Percentiles rank a stretch among this genome's conserved stretches.
Evolutionary conservation across 2,797 vertebrate species (phyloP).

Genomic region (Sternotherus odoratus): DNA sequence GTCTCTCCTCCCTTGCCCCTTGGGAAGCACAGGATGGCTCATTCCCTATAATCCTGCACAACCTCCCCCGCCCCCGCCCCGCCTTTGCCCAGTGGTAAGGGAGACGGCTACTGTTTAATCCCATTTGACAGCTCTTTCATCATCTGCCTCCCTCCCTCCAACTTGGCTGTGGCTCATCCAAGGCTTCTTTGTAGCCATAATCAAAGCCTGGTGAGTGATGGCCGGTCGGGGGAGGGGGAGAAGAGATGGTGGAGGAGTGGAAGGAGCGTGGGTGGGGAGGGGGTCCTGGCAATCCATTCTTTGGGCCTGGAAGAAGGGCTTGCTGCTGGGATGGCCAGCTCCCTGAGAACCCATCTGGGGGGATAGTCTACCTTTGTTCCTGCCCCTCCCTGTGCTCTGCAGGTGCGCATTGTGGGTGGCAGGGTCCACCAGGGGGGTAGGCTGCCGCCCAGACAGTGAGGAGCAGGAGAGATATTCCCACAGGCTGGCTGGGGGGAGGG

Average conservation of each 20-base stretch:
- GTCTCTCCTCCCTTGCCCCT: not conserved
- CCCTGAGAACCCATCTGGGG: not conserved
- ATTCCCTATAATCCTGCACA: slow-evolving; percentile 49
- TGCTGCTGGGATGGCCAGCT: accelerated
- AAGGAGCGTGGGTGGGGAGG: not conserved
- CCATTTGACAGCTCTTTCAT: slow-evolving; percentile 80
- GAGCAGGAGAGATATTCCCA: not conserved
- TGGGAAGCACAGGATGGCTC: slow-evolving; percentile 35
- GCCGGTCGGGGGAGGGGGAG: slow-evolving; percentile 4
- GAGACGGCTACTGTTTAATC: slow-evolving; percentile 77
- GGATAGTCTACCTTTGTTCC: slow-evolving; percentile 2
- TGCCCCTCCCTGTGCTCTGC: not conserved
- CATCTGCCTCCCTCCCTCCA: slow-evolving; percentile 71
- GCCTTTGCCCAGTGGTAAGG: slow-evolving; percentile 60
- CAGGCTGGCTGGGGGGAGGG: not conserved
- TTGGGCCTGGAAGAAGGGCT: not conserved
- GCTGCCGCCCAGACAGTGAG: not conserved
- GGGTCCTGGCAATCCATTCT: not conserved
- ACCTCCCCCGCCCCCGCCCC: slow-evolving; percentile 40
- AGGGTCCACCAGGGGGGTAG: not conserved
- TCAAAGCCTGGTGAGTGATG: slow-evolving; percentile 81
- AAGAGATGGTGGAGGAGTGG: not conserved
- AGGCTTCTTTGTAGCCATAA: slow-evolving; percentile 76
- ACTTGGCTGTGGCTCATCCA: slow-evolving; percentile 68
- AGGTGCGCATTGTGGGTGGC: slow-evolving; percentile 11